Conservation (phyloP, 1,140 invertebrate species). For the Hydropsyche tenuis region DNA sequence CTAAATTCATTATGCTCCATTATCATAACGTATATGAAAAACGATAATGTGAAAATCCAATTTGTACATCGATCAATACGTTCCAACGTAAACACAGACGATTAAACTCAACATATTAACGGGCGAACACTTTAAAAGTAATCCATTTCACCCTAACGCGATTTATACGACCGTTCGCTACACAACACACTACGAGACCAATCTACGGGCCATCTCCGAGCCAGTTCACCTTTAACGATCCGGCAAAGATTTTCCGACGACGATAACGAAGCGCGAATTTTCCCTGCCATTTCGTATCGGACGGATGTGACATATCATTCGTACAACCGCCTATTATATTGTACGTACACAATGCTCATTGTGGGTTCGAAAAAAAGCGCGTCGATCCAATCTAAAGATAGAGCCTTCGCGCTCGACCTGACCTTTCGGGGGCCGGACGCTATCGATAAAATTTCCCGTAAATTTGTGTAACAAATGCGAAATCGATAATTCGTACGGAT, state of each 20-base stretch:
- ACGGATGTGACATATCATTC: neutral
- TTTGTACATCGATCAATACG: too few species aligned
- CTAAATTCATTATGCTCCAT: too few species aligned
- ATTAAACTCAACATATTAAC: too few species aligned
- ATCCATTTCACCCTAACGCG: too few species aligned
- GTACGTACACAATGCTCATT: neutral
- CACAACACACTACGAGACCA: too few species aligned
- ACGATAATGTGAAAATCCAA: too few species aligned
- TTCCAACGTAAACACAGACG: too few species aligned
- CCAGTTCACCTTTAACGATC: neutral
- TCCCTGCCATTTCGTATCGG: neutral
- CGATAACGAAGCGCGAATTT: neutral
- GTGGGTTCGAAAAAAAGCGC: neutral
- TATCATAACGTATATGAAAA: too few species aligned
- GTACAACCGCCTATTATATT: neutral
- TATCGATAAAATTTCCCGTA: constrained; percentile 27
- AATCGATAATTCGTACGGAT: constrained; percentile 22
- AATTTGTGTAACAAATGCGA: constrained; percentile 27
- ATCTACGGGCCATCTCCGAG: too few species aligned
- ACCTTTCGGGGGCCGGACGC: constrained; percentile 13
- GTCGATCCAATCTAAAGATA: constrained; percentile 24
- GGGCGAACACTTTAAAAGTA: too few species aligned
- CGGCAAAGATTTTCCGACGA: neutral
- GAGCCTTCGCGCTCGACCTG: constrained; percentile 24
- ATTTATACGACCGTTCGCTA: too few species aligned